These are phyloP conservation scores for Trichoplusia ni DNA, from an alignment of 1,140 invertebrate species.

Conservation along the genomic window DNA sequence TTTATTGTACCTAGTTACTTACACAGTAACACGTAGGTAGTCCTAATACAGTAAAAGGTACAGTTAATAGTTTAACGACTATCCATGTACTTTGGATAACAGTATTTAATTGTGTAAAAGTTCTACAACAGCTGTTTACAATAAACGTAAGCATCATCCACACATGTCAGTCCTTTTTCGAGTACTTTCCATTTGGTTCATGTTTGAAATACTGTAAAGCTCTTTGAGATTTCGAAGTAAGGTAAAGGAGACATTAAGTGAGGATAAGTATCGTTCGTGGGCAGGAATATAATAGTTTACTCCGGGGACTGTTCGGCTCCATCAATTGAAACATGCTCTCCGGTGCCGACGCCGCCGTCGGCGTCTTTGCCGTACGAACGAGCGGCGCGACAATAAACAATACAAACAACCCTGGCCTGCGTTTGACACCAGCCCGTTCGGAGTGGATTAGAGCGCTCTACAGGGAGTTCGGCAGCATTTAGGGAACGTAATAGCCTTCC, in stretches of 20 bases:
- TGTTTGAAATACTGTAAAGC: conserved; percentile 24
- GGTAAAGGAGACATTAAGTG: conserved; percentile 44
- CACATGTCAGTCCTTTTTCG: not conserved
- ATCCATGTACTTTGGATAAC: no score
- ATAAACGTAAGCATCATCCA: no score
- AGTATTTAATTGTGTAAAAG: no score
- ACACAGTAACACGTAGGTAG: no score
- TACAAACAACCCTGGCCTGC: conserved; percentile 78
- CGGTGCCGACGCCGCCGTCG: conserved; percentile 44
- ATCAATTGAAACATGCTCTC: conserved; percentile 72
- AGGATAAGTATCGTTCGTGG: conserved; percentile 52
- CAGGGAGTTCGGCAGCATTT: conserved; percentile 78
- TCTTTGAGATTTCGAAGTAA: conserved; percentile 28
- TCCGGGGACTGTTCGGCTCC: conserved; percentile 50
- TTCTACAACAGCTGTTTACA: no score
- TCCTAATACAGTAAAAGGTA: no score
- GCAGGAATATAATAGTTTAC: conserved; percentile 58
- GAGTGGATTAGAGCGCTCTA: conserved; percentile 79
- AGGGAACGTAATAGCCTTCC: conserved; percentile 78
- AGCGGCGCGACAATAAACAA: conserved; percentile 79
- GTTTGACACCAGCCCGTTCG: conserved; percentile 79
- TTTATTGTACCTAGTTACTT: no score
- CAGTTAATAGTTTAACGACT: no score
- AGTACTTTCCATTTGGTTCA: conserved; percentile 2
- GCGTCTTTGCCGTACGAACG: conserved; percentile 68